A percentile compares a stretch with the other conserved stretches of the same genome.
These are phyloP conservation scores for Drosophila ochracea DNA, from an alignment of 2,888 invertebrate species.

Conservation along the genomic window DNA sequence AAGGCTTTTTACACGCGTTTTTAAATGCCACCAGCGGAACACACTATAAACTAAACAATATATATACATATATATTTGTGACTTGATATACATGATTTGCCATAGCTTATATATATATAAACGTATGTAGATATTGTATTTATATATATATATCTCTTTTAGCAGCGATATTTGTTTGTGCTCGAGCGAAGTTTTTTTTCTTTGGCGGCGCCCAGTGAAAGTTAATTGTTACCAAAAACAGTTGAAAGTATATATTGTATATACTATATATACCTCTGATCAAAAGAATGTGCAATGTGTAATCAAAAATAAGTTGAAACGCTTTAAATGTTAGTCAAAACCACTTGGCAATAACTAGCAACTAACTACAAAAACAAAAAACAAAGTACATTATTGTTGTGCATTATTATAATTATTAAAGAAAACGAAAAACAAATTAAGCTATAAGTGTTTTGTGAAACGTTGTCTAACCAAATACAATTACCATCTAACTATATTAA, in stretches of 20 bases:
- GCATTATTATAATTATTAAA: conserved; percentile 50
- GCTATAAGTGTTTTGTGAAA: conserved; percentile 75
- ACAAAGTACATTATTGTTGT: conserved; percentile 57
- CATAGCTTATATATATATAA: conserved; percentile 46
- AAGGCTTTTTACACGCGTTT: conserved; percentile 50
- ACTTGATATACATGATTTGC: conserved; percentile 60
- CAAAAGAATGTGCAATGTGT: conserved; percentile 47
- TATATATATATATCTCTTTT: conserved; percentile 4
- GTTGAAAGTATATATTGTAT: conserved; percentile 16
- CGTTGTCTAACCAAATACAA: conserved; percentile 75
- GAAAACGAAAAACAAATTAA: conserved; percentile 32
- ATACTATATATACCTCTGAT: conserved; percentile 22
- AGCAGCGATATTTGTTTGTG: conserved; percentile 28
- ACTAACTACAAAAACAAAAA: conserved; percentile 61
- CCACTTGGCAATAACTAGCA: conserved; percentile 59
- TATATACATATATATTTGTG: conserved; percentile 50
- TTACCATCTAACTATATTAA: conserved; percentile 63
- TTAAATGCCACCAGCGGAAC: conserved; percentile 40
- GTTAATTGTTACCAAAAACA: conserved; percentile 46
- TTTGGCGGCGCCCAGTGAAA: conserved; percentile 40
- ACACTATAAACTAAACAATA: conserved; percentile 26
- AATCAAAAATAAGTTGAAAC: conserved; percentile 53
- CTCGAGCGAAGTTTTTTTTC: conserved; percentile 13
- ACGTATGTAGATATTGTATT: conserved; percentile 19
- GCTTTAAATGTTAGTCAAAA: conserved; percentile 71